Conservation (phyloP, 2,113 vertebrate genomes). For the Paralichthys olivaceus region DNA sequence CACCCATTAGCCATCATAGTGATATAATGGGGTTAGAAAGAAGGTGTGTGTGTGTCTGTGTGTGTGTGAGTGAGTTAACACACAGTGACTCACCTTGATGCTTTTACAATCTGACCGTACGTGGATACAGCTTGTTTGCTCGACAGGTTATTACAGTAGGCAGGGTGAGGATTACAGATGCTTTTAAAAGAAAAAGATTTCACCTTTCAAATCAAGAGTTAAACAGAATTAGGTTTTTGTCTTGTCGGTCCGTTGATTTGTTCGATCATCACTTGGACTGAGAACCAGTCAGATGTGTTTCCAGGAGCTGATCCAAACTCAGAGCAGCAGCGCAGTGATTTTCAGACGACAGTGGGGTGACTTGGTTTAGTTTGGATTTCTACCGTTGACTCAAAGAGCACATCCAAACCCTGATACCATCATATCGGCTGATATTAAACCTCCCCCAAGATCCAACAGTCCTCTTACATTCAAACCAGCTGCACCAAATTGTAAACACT, state of each 20-base stretch:
- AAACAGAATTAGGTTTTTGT: slow-evolving; percentile 19
- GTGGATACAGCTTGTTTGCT: slow-evolving; percentile 60
- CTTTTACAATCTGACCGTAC: slow-evolving; percentile 43
- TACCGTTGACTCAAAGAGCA: too few relatives aligned
- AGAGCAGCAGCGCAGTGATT: slow-evolving; percentile 16
- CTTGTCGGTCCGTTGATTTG: slow-evolving; percentile 32
- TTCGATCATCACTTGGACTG: slow-evolving; percentile 20
- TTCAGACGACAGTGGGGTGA: slow-evolving; percentile 24
- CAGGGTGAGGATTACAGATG: slow-evolving; percentile 19
- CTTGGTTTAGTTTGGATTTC: slow-evolving; percentile 19
- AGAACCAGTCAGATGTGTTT: slow-evolving; percentile 31
- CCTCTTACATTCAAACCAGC: too few relatives aligned
- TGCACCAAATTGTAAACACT: too few relatives aligned
- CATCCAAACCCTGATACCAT: too few relatives aligned
- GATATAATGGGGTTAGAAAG: slow-evolving; percentile 57
- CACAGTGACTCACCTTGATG: slow-evolving; percentile 55
- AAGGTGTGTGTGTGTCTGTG: slow-evolving; percentile 34
- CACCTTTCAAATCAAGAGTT: slow-evolving; percentile 33
- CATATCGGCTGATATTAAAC: too few relatives aligned
- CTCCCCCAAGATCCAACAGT: too few relatives aligned
- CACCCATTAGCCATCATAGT: slow-evolving; percentile 52
- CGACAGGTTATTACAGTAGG: slow-evolving; percentile 41
- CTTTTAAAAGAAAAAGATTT: slow-evolving; percentile 33
- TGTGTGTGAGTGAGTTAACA: slow-evolving; percentile 15
- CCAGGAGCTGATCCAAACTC: slow-evolving; percentile 21